Evolutionary conservation across 2,113 vertebrate genomes (phyloP), one percentile per base, ranked within the genome.

Genomic region (Caloenas nicobarica): DNA sequence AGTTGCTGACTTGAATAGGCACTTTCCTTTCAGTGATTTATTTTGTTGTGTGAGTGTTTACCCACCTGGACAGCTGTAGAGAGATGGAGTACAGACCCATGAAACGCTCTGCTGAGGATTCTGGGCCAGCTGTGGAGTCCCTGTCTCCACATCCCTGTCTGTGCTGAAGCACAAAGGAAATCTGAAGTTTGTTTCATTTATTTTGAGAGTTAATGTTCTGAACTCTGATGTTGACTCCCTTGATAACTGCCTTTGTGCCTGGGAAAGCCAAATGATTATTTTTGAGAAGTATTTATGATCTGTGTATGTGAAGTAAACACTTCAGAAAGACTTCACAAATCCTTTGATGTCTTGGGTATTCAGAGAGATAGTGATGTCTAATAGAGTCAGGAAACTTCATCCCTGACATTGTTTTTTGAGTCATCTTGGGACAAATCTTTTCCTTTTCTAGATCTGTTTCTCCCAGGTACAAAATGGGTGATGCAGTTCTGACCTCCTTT

Each of bases 221-320:
- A 65, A 36, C 58, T 84, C 34, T 91, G 53, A 31, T 62, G 26
- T 18, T 77, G 34, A 36, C 19, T 94, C 72, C 44, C 64, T 74
- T 42, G 65, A 40, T 76, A 88, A 60, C 7, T 50, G 74, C 1
- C 0, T 46, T 61, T 82, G n/a, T 88, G 80, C 64, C 68, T 91
- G 86, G 84, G 86, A 92, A 91, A 92, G 77, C 51, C n/a, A 51
- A 60, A 82, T 68, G 3, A 23, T 60, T 83, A 23, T 74, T 86
- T 64, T 83, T 53, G 56, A 36, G 50, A 90, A 96, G 42, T 68
- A 58, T 96, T 97, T 84, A 22, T 81, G 16, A 17, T 84, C 17
- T 46, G 5, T 81, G 21, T 82, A 71, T 90, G 2, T 70, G 54
- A 95, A 92, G 38, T 54, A 89, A 92, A 81, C 77, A 48, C 38